These are phyloP conservation scores for Coreius guichenoti DNA, from an alignment of 2,797 vertebrate genomes.

Conservation along the genomic window DNA sequence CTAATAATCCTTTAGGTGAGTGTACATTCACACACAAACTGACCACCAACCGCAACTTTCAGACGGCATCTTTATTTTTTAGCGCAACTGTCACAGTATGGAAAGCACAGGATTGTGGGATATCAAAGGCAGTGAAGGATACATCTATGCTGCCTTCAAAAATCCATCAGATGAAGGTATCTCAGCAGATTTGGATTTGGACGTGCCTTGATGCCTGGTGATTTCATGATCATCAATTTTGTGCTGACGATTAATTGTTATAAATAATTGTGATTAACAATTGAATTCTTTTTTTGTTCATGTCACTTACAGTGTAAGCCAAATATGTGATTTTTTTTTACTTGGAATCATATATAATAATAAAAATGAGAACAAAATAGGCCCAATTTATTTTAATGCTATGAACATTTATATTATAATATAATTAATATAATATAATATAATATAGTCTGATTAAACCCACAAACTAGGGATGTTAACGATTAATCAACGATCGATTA, in stretches of 20 bases:
- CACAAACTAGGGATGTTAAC: too few species aligned
- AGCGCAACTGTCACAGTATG: neutral
- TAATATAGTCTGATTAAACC: neutral
- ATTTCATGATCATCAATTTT: neutral
- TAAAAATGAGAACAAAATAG: neutral
- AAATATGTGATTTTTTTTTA: neutral
- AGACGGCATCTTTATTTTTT: neutral
- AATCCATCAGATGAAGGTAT: neutral
- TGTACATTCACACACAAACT: neutral
- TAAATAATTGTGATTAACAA: neutral
- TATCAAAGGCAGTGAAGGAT: neutral
- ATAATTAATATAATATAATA: too few species aligned
- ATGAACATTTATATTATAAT: too few species aligned
- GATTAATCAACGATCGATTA: too few species aligned
- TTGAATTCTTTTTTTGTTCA: neutral
- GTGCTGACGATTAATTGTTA: neutral
- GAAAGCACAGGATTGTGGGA: neutral
- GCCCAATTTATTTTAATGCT: neutral
- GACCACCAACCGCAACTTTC: neutral
- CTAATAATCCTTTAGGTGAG: too few species aligned
- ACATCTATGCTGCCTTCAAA: neutral
- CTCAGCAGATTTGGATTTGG: neutral
- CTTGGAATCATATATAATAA: neutral
- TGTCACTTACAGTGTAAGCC: neutral
- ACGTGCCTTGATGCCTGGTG: neutral